Evolutionary conservation across 2,888 invertebrate species (phyloP), one percentile per base, ranked within the genome.

Genomic region (Troides oblongomaculatus): DNA sequence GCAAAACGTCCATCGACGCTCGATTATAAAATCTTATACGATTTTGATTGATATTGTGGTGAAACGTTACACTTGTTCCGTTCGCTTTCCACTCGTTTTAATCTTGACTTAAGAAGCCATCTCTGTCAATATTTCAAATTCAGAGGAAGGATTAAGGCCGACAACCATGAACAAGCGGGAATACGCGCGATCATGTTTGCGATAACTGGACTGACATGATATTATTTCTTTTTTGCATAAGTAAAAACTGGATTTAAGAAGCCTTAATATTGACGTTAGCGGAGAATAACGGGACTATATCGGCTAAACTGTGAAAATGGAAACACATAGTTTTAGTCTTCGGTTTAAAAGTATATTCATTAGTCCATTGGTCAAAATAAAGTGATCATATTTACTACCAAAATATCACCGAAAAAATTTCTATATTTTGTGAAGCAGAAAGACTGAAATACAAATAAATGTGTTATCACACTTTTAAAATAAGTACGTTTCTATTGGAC

Each of bases 11-110:
- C 78, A 76, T 76, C 79, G 74, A 71, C 76, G 81, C 81, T 77
- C 84, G 84, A 86, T 88, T 87, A 87, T 83, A 85, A 85, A 78
- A 84, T 84, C 79, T 76, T 82, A 84, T 87, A 82, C 84, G 86
- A 89, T 86, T 83, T 88, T 89, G 89, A 90, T 89, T 87, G 87
- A 89, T 88, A 82, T 79, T 81, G 80, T 79, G 81, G 84, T 81
- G 83, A 83, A 83, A 84, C 79, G 71, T 77, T 72, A 77, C 81
- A 81, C 80, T 82, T 80, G 80, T 78, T 75, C 72, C 72, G 72
- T 71, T 69, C 56, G 70, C 72, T 76, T 73, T 75, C 76, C 74
- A 72, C 62, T 68, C 66, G 69, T 71, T 77, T 76, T 78, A 80
- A 79, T 79, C 75, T 73, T 73, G 69, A 70, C 74, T 70, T 73